Percentiles rank a stretch among this genome's conserved stretches.
Conservation (phyloP, 2,888 invertebrate species). For the Agriopis leucophaearia region DNA sequence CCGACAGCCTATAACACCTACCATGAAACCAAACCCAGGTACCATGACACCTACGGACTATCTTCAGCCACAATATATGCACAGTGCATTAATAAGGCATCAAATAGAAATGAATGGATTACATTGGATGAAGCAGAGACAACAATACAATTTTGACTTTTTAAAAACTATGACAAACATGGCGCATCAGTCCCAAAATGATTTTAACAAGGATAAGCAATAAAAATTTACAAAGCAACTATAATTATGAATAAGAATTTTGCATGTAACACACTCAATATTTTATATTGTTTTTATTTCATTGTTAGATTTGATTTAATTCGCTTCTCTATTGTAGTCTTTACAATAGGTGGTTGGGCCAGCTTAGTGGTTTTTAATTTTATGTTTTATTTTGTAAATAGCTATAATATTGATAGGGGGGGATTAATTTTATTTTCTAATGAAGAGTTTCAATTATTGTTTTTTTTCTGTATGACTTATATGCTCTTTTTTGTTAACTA, state of each 20-base stretch:
- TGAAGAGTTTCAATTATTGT: too few species aligned
- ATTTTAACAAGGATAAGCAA: slow-evolving; percentile 77
- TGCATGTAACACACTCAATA: slow-evolving; percentile 7
- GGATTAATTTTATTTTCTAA: not conserved
- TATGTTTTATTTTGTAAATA: not conserved
- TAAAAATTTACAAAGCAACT: slow-evolving; percentile 35
- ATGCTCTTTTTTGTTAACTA: not conserved
- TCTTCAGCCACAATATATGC: slow-evolving; percentile 65
- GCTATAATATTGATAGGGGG: slow-evolving; percentile 13
- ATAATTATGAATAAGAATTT: not conserved
- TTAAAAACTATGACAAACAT: slow-evolving; percentile 77
- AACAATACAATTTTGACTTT: slow-evolving; percentile 75
- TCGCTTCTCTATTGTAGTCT: not conserved
- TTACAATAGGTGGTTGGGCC: not conserved
- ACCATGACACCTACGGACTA: slow-evolving; percentile 66
- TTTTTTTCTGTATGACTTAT: too few species aligned
- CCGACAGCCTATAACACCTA: slow-evolving; percentile 68
- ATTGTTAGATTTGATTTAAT: slow-evolving; percentile 1
- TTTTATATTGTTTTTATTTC: slow-evolving; percentile 2
- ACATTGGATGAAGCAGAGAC: slow-evolving; percentile 76
- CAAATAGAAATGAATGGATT: slow-evolving; percentile 73
- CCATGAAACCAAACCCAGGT: slow-evolving; percentile 61
- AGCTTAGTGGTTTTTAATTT: not conserved
- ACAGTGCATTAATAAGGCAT: slow-evolving; percentile 69
- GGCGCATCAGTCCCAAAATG: slow-evolving; percentile 72